phyloP scores from a whole-genome alignment of 2,113 vertebrate genomes.

The Falco punctatus region DNA sequence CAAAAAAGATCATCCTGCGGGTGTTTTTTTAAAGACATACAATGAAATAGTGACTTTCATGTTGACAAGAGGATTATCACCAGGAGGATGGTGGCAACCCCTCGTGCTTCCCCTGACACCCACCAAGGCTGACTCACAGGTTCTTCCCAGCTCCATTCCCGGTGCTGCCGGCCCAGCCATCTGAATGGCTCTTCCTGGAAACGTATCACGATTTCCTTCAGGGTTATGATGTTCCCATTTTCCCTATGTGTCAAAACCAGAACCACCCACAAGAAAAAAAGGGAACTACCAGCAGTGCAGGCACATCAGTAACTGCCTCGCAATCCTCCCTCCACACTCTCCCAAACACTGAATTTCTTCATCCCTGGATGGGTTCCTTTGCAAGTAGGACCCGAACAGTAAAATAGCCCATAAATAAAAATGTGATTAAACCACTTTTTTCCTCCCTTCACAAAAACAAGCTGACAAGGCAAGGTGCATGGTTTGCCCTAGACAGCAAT shows the following conservation, averaged over 20 bases:
- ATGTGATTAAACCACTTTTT: neutral
- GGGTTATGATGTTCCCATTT: neutral
- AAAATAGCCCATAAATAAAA: neutral
- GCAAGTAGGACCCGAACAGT: accelerated
- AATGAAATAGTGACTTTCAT: neutral
- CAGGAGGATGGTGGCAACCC: neutral
- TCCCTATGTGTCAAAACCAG: neutral
- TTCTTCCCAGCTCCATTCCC: neutral
- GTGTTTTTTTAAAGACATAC: neutral
- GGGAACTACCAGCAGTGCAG: neutral
- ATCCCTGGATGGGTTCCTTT: neutral
- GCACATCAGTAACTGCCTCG: neutral
- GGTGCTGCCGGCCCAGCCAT: neutral
- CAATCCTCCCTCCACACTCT: neutral
- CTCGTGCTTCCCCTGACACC: neutral
- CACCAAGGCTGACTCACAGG: neutral
- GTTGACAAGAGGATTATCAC: neutral
- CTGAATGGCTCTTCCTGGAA: neutral
- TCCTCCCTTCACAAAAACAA: neutral
- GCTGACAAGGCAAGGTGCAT: neutral
- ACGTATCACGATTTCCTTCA: neutral
- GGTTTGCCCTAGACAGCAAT: neutral
- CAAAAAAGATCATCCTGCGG: neutral
- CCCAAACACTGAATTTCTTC: neutral
- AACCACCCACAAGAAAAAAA: neutral